Evolutionary conservation across 2,113 vertebrate species (phyloP).

Genomic region (Centropristis striata): DNA sequence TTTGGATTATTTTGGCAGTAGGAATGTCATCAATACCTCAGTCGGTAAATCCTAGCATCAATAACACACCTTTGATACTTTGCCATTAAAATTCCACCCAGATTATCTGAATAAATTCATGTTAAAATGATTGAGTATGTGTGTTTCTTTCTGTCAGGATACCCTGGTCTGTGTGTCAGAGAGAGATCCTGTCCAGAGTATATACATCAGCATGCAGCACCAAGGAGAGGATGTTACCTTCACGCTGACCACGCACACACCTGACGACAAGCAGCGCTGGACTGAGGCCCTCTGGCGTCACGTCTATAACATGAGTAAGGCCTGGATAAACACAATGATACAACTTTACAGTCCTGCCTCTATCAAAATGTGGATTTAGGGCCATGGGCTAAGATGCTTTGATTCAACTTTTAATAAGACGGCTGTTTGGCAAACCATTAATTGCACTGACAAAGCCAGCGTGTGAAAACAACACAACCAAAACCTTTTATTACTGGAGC

Average conservation of each 20-base stretch:
- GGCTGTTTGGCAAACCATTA: background rate
- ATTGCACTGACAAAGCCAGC: background rate
- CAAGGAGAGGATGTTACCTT: conserved; percentile 85
- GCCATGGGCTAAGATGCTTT: background rate
- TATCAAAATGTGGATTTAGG: background rate
- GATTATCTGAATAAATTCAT: background rate
- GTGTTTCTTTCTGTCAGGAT: conserved; percentile 42
- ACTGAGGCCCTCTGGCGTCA: conserved; percentile 90
- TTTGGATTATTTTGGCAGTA: background rate
- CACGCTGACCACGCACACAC: conserved; percentile 76
- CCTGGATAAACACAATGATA: background rate
- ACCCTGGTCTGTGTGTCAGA: conserved; percentile 72
- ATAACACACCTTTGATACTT: background rate
- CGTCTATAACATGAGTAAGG: conserved; percentile 91
- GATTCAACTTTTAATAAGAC: background rate
- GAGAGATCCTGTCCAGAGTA: conserved; percentile 77
- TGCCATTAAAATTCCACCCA: background rate
- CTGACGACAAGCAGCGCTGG: conserved; percentile 87
- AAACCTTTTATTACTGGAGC: background rate
- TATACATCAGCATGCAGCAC: conserved; percentile 85
- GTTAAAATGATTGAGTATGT: background rate
- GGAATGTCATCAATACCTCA: background rate
- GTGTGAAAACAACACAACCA: background rate
- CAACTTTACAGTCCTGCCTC: too few relatives aligned
- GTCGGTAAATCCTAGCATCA: background rate